A percentile compares a stretch with the other conserved stretches of the same genome.
Evolutionary conservation across 2,888 invertebrate genomes (phyloP).

Genomic region (Azorinus chamasolen): DNA sequence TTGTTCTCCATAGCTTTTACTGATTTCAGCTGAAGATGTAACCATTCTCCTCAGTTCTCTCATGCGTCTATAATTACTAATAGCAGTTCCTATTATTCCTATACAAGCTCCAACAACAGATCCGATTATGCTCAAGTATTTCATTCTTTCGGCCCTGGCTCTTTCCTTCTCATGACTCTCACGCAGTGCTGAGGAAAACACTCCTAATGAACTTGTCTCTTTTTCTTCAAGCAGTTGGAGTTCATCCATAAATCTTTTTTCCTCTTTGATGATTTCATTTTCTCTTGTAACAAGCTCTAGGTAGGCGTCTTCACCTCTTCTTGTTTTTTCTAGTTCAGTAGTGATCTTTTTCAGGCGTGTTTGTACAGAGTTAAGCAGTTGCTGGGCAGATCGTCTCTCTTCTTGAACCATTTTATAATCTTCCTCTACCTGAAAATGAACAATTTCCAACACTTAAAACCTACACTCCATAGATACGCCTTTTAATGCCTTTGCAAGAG

Average conservation of each 20-base stretch:
- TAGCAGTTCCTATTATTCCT: slow-evolving; percentile 90
- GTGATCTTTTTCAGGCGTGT: slow-evolving; percentile 90
- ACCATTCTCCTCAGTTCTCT: slow-evolving; percentile 90
- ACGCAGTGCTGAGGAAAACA: slow-evolving; percentile 92
- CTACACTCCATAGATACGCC: no score
- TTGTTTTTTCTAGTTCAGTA: slow-evolving; percentile 92
- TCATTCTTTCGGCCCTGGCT: slow-evolving; percentile 93
- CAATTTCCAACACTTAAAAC: no score
- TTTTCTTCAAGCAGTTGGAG: slow-evolving; percentile 90
- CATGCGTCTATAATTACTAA: slow-evolving; percentile 90
- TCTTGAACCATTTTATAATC: slow-evolving; percentile 80
- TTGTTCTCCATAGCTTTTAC: slow-evolving; percentile 64
- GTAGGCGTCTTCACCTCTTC: slow-evolving; percentile 92
- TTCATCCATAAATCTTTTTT: slow-evolving; percentile 87
- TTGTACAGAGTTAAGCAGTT: slow-evolving; percentile 76
- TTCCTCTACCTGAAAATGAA: slow-evolving; percentile 80
- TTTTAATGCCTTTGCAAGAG: no score
- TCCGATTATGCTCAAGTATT: slow-evolving; percentile 93
- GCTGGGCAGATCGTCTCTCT: slow-evolving; percentile 77
- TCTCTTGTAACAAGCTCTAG: slow-evolving; percentile 91
- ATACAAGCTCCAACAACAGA: slow-evolving; percentile 90
- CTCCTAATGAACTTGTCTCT: slow-evolving; percentile 91
- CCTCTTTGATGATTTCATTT: slow-evolving; percentile 85
- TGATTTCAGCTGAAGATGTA: slow-evolving; percentile 80
- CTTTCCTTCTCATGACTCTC: slow-evolving; percentile 94